A percentile compares a stretch with the other conserved stretches of the same genome.
phyloP scores from a whole-genome alignment of 2,797 vertebrate genomes.

The Avahi laniger region DNA sequence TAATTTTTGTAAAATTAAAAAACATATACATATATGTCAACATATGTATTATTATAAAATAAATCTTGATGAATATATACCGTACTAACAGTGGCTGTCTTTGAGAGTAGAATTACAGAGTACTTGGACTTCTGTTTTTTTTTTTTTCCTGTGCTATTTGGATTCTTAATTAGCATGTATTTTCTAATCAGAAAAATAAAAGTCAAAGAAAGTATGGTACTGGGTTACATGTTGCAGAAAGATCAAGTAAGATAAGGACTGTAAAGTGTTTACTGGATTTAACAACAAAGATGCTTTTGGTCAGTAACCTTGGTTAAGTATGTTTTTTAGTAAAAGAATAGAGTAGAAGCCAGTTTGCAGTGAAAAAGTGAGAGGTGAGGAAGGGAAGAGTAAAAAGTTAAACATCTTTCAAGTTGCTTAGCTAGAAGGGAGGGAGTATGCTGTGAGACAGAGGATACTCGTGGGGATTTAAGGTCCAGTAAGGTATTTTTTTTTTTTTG shows the following conservation, averaged over 20 bases:
- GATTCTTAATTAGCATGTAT: not conserved
- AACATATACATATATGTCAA: not conserved
- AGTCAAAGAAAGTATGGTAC: not conserved
- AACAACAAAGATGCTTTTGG: not conserved
- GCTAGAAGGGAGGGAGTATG: not conserved
- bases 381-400: not conserved
- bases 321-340: constrained; percentile 11
- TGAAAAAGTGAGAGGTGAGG: not conserved
- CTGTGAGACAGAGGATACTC: not conserved
- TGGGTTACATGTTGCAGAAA: not conserved
- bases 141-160: not conserved
- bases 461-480: not conserved
- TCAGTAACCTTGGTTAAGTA: not conserved
- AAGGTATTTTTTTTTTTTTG: not conserved
- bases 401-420: not conserved
- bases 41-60: not conserved
- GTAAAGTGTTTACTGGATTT: not conserved
- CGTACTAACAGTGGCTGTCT: not conserved
- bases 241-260: not conserved
- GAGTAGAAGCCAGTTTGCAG: not conserved
- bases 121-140: not conserved
- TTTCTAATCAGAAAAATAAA: constrained; percentile 11
- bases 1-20: not conserved
- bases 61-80: not conserved
- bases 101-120: not conserved